Conservation (phyloP, 2,113 vertebrate genomes). For the Microtus montanus region DNA sequence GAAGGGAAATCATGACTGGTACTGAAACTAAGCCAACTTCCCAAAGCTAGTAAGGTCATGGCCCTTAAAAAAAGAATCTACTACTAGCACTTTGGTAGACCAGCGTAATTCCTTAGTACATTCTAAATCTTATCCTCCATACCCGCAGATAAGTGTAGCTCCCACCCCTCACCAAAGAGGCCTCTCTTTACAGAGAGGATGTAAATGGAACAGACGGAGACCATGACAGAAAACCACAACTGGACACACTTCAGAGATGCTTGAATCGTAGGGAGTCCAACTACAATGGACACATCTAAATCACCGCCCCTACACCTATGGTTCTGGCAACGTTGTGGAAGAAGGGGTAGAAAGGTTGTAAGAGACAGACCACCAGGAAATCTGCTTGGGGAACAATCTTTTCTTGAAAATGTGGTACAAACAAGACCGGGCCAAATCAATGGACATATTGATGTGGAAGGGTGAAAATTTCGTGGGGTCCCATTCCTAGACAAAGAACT, state of each 20-base stretch:
- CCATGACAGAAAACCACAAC: background rate
- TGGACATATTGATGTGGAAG: background rate
- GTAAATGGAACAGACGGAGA: too few species aligned
- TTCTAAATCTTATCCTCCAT: background rate
- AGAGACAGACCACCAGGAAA: background rate
- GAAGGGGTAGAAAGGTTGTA: background rate
- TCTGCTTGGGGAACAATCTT: background rate
- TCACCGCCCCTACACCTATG: background rate
- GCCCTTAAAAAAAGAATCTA: background rate
- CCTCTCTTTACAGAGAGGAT: background rate
- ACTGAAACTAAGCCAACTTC: background rate
- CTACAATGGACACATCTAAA: too few species aligned
- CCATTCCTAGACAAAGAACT: background rate
- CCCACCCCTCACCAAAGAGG: background rate
- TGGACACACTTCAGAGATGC: background rate
- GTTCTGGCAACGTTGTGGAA: too few species aligned
- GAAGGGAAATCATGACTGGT: background rate
- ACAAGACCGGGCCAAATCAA: background rate
- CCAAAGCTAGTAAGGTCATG: background rate
- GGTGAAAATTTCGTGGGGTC: too few species aligned
- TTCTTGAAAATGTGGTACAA: background rate
- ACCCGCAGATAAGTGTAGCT: background rate
- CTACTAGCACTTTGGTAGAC: background rate
- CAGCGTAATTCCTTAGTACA: background rate
- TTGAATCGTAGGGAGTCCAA: background rate